Base-by-base conservation (phyloP, 2,888 invertebrate genomes). In the Leucophenga montana region DNA sequence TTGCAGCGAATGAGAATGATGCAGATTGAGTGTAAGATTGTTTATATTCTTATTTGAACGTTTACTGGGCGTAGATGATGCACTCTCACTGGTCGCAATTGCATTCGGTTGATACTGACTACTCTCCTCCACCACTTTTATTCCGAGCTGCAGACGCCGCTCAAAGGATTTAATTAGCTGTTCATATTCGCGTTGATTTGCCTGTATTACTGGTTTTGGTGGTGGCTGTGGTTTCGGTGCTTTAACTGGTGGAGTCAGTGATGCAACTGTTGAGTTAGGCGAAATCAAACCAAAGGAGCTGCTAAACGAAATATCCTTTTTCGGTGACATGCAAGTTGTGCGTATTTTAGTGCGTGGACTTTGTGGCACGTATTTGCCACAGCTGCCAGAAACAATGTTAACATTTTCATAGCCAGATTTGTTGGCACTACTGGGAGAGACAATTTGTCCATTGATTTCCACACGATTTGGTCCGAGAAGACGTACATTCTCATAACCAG, bases 401-500 rank as follows among this genome's bases (percentile, higher is more conserved):
- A 73, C 66, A 83, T 93, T 93, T 85, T 93, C 93, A 78, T 93
- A 93, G 31, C 86, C 83, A 16, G 79, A 78, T 50, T 83, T 62
- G 65, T 78, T 11, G 1, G 39, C 31, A 8, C 14, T 18, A 44
- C 20, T 44, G 18, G 70, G 66, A 5, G 76, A 50, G 2, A 78
- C 77, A 48, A 77, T 57, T 27, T 81, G 79, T 3, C 85, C 84
- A 71, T 85, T 85, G 61, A 89, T 83, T 79, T 88, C 88, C 1
- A 88, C 82, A 44, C 86, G 87, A 71, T 89, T 86, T 65, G 88
- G 86, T 0, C 81, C 84, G 18, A 85, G 74, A 3, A 89, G 75
- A 18, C 90, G 89, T 16, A 90, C 91, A 85, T 92, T 92, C 79
- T 92, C 92, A 82, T 92, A 92, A 74, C 90, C 89, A 1, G 82